Evolutionary conservation across 2,888 invertebrate species (phyloP), one percentile per base, ranked within the genome.

Genomic region (Tanypteryx hageni): DNA sequence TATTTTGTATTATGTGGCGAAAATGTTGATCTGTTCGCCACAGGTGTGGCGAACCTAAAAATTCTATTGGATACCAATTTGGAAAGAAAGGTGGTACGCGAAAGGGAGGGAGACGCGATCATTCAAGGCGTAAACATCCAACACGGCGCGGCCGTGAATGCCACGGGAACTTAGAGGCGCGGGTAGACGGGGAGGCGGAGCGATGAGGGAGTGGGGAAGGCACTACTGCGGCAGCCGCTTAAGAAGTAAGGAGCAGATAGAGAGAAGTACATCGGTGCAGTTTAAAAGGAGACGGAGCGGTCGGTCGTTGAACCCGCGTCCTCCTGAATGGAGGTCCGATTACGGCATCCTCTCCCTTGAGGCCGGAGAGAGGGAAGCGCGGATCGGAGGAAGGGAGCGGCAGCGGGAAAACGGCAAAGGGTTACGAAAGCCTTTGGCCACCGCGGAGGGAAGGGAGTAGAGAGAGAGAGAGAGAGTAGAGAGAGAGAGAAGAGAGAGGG

Each of bases 261-360:
- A 22, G 58, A 59, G 58, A 59, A 86, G 61, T 22, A 64, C n/a
- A 57, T n/a, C 85, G 61, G 61, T 5, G 31, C 14, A 58, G 59
- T 14, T 18, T 18, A 58, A 57, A 56, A 11, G 84, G 57, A 85
- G 58, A 22, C 58, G 85, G 85, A 27, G 61, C 59, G 27, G 61
- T 59, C 27, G 64, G 89, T 89, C 89, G 59, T 89, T 89, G 89
- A 89, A 89, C 89, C 59, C 89, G n/a, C 89, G 89, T 89, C 89
- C 89, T 89, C 89, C 89, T 89, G 89, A 89, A 89, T 89, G 89
- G 89, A 89, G 89, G 61, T 89, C 89, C 89, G 89, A 89, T 89
- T 89, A 89, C 89, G 89, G 89, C 89, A 89, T 89, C 89, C 86
- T 86, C 31, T 86, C 59, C 68, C 82, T 44, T 13, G 68, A 76